phyloP scores from a whole-genome alignment of 2,797 vertebrate species.

The Neomorphus geoffroyi region DNA sequence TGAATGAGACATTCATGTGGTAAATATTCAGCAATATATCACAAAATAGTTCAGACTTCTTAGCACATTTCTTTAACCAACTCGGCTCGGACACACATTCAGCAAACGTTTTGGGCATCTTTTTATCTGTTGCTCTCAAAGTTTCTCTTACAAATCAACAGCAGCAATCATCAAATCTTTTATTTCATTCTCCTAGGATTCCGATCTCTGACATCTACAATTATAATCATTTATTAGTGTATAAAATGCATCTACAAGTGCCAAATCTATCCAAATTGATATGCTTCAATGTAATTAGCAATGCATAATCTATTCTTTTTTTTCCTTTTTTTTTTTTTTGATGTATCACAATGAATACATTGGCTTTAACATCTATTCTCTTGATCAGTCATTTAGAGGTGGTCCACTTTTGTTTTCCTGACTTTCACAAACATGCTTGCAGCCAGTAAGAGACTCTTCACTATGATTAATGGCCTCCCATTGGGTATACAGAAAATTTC shows the following conservation, averaged over 20 bases:
- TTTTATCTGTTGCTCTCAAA: background rate
- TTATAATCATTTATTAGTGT: background rate
- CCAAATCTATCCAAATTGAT: conserved; percentile 15
- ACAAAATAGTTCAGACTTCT: background rate
- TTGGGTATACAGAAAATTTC: conserved; percentile 81
- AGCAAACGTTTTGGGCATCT: background rate
- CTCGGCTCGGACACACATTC: background rate
- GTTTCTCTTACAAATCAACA: background rate
- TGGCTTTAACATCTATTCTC: conserved; percentile 73
- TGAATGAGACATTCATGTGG: background rate
- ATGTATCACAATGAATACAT: conserved; percentile 77
- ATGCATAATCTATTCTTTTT: conserved; percentile 1
- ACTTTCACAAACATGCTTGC: conserved; percentile 78
- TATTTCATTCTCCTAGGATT: background rate
- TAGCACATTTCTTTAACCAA: background rate
- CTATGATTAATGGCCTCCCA: conserved; percentile 83
- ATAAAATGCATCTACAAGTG: conserved; percentile 18
- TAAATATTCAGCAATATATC: background rate
- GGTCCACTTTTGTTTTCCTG: conserved; percentile 79
- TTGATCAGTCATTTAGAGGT: conserved; percentile 76
- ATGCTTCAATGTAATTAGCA: background rate
- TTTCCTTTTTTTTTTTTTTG: background rate
- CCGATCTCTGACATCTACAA: background rate
- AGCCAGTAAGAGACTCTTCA: conserved; percentile 73
- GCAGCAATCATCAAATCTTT: background rate